Conservation (phyloP, 2,888 invertebrate species). For the Amorpha juglandis region DNA sequence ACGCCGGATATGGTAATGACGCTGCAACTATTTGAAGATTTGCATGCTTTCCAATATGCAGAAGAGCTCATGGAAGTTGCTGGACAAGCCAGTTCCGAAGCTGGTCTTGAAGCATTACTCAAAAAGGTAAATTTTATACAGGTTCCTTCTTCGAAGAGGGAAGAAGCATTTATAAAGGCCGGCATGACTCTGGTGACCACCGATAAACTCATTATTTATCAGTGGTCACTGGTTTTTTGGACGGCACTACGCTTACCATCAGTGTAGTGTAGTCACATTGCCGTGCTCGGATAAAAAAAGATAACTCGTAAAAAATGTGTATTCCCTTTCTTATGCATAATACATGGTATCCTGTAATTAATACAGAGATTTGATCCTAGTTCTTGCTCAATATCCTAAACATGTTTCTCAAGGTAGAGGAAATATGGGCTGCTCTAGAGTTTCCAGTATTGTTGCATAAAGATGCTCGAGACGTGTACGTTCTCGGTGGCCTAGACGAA, state of each 20-base stretch:
- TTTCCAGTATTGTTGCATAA: slow-evolving; percentile 91
- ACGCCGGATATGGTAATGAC: slow-evolving; percentile 87
- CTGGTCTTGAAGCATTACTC: slow-evolving; percentile 90
- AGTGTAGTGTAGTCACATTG: too few relatives aligned
- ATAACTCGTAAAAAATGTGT: background rate
- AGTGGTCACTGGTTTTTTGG: too few relatives aligned
- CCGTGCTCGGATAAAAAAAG: too few relatives aligned
- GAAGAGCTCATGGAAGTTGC: slow-evolving; percentile 93
- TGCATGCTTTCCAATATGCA: slow-evolving; percentile 89
- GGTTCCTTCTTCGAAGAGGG: too few relatives aligned
- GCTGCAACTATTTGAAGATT: slow-evolving; percentile 87
- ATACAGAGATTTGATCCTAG: too few relatives aligned
- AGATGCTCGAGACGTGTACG: slow-evolving; percentile 92
- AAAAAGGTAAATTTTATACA: slow-evolving; percentile 89
- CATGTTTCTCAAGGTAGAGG: slow-evolving; percentile 86
- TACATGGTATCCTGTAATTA: too few relatives aligned
- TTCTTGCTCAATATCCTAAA: too few relatives aligned
- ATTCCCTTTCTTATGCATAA: too few relatives aligned
- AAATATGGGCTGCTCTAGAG: slow-evolving; percentile 91
- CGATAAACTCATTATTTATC: too few relatives aligned
- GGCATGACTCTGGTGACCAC: too few relatives aligned
- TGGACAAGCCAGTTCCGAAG: slow-evolving; percentile 94
- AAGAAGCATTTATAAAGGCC: too few relatives aligned
- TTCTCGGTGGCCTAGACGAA: slow-evolving; percentile 93
- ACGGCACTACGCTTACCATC: too few relatives aligned